These are phyloP conservation scores for Heterodera filipjevi DNA, from an alignment of 2,888 invertebrate genomes.

Conservation along the genomic window DNA sequence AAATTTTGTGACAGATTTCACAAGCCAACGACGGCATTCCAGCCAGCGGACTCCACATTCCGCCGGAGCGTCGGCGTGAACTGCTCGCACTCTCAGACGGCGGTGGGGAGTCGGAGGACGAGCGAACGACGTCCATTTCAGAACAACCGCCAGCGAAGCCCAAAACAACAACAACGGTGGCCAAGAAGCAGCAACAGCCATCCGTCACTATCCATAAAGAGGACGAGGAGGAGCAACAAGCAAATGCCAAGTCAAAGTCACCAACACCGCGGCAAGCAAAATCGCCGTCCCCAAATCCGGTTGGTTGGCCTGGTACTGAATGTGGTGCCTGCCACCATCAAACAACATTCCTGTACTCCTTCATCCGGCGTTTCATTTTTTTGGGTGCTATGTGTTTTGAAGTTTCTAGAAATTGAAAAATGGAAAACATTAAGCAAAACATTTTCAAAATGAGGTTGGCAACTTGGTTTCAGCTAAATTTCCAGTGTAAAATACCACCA, in stretches of 20 bases:
- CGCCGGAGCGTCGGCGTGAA: conserved; percentile 59
- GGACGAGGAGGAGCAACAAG: not conserved
- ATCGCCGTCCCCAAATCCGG: not conserved
- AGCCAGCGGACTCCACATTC: conserved; percentile 54
- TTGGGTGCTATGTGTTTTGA: too few relatives aligned
- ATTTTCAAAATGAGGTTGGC: too few relatives aligned
- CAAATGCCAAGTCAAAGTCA: not conserved
- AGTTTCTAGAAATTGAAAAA: too few relatives aligned
- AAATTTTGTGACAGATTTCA: conserved; percentile 19
- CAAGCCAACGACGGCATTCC: conserved; percentile 32
- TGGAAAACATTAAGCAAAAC: too few relatives aligned
- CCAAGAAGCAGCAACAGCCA: conserved; percentile 2
- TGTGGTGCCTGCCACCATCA: not conserved
- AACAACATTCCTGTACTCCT: too few relatives aligned
- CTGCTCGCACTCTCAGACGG: conserved; percentile 51
- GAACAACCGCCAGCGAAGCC: conserved; percentile 58
- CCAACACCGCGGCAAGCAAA: not conserved
- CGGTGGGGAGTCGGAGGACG: conserved; percentile 53
- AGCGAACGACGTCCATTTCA: conserved; percentile 64
- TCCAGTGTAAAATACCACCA: too few relatives aligned
- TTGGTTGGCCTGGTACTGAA: not conserved
- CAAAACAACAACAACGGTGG: conserved; percentile 35
- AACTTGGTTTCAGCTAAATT: too few relatives aligned
- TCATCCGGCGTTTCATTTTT: too few relatives aligned
- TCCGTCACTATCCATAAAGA: conserved; percentile 1